These are phyloP conservation scores for Trichopoda pennipes DNA, from an alignment of 2,888 invertebrate genomes.

Conservation along the genomic window DNA sequence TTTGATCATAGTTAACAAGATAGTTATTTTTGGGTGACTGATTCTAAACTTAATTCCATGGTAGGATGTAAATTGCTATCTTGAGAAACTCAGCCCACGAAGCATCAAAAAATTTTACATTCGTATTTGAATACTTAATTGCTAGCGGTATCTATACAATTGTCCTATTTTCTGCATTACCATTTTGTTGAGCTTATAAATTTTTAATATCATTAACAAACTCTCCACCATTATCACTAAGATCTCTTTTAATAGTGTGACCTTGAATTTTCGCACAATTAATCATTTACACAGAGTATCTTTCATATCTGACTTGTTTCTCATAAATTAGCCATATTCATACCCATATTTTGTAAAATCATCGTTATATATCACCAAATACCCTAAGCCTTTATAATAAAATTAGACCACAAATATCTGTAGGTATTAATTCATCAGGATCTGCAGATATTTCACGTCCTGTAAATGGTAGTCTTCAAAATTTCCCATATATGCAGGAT, in stretches of 20 bases:
- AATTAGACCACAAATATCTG: constrained; percentile 34
- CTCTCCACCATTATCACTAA: not conserved
- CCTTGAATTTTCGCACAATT: not conserved
- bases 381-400: constrained; percentile 39
- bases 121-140: constrained; percentile 40
- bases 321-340: not conserved
- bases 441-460: not conserved
- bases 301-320: not conserved
- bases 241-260: not conserved
- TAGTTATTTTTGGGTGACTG: constrained; percentile 49
- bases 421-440: constrained; percentile 51
- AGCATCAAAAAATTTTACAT: constrained; percentile 54
- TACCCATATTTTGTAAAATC: not conserved
- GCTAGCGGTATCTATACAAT: constrained; percentile 27
- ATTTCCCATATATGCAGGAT: constrained; percentile 26
- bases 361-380: constrained; percentile 50
- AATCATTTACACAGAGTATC: not conserved
- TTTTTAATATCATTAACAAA: not conserved
- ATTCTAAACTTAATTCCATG: constrained; percentile 27
- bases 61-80: constrained; percentile 32
- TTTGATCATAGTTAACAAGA: constrained; percentile 24
- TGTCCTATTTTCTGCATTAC: not conserved
- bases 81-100: constrained; percentile 52
- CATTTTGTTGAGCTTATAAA: not conserved
- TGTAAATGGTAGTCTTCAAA: constrained; percentile 45